Evolutionary conservation across 2,888 invertebrate species (phyloP).

Genomic region (Erebia ligea): DNA sequence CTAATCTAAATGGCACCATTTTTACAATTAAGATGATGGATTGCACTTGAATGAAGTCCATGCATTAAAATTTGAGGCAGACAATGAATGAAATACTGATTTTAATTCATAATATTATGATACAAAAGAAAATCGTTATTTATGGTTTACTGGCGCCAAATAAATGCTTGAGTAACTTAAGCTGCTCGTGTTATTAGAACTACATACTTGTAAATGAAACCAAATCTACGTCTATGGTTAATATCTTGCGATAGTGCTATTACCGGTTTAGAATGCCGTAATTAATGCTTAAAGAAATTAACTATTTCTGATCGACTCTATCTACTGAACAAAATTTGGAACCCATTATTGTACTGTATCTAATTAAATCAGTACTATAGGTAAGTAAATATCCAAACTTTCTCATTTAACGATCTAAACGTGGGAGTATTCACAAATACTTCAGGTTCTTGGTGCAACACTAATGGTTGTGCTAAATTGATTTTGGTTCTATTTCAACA

Average conservation of each 20-base stretch:
- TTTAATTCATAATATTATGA: slow-evolving; percentile 16
- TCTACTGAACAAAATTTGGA: neutral
- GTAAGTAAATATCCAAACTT: slow-evolving; percentile 1
- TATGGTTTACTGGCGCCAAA: slow-evolving; percentile 8
- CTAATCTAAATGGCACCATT: slow-evolving; percentile 33
- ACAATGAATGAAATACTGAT: slow-evolving; percentile 22
- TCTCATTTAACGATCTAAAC: slow-evolving; percentile 1
- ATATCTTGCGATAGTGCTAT: neutral
- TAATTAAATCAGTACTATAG: neutral
- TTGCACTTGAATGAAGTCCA: slow-evolving; percentile 25
- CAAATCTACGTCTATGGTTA: neutral
- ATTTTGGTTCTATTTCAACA: slow-evolving; percentile 37
- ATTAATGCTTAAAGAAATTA: neutral
- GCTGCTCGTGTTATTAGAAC: neutral
- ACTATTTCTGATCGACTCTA: neutral
- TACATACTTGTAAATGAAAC: neutral
- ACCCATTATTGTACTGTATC: neutral
- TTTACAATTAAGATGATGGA: slow-evolving; percentile 26
- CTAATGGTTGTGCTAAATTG: slow-evolving; percentile 34
- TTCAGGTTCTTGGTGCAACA: slow-evolving; percentile 22
- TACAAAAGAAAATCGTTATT: slow-evolving; percentile 7
- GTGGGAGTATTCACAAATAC: slow-evolving; percentile 18
- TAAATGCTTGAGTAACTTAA: slow-evolving; percentile 9
- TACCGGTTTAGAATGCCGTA: neutral
- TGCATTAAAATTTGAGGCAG: slow-evolving; percentile 17